A percentile compares a stretch with the other conserved stretches of the same genome.
phyloP scores from a whole-genome alignment of 2,888 invertebrate species.

The Hermodice carunculata region DNA sequence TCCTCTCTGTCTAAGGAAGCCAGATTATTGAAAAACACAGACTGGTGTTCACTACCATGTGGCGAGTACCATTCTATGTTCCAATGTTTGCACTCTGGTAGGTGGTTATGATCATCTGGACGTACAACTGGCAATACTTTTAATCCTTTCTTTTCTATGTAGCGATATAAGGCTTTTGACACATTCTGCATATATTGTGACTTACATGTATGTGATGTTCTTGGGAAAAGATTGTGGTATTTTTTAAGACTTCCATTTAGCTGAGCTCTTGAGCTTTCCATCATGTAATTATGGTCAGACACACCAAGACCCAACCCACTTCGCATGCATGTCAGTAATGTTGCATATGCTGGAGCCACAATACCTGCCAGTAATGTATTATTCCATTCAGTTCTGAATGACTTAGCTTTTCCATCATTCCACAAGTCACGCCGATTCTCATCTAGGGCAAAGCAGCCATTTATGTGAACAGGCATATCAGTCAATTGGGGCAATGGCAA shows the following conservation, averaged over 20 bases:
- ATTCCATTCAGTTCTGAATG: slow-evolving; percentile 52
- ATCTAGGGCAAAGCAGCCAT: slow-evolving; percentile 57
- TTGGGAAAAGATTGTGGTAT: slow-evolving; percentile 32
- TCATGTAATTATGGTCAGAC: slow-evolving; percentile 8
- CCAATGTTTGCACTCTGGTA: too few species aligned
- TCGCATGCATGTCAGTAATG: slow-evolving; percentile 24
- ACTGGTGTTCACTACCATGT: too few species aligned
- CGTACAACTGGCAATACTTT: too few species aligned
- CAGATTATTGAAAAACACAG: slow-evolving; percentile 32
- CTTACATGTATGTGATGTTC: too few species aligned
- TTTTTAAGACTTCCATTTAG: slow-evolving; percentile 28
- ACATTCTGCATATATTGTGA: too few species aligned
- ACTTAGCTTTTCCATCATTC: slow-evolving; percentile 31
- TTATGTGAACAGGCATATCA: slow-evolving; percentile 56
- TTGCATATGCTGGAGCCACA: slow-evolving; percentile 48
- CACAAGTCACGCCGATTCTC: slow-evolving; percentile 50
- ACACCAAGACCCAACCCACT: slow-evolving; percentile 12
- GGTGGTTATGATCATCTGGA: too few species aligned
- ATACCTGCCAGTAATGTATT: slow-evolving; percentile 41
- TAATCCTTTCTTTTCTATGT: too few species aligned
- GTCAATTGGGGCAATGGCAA: slow-evolving; percentile 41
- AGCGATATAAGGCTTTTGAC: too few species aligned
- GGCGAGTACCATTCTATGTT: too few species aligned
- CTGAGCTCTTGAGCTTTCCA: slow-evolving; percentile 20
- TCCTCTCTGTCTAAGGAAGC: too few species aligned